Conservation (phyloP, 2,797 vertebrate genomes). For the Melanotaenia pygmaea region DNA sequence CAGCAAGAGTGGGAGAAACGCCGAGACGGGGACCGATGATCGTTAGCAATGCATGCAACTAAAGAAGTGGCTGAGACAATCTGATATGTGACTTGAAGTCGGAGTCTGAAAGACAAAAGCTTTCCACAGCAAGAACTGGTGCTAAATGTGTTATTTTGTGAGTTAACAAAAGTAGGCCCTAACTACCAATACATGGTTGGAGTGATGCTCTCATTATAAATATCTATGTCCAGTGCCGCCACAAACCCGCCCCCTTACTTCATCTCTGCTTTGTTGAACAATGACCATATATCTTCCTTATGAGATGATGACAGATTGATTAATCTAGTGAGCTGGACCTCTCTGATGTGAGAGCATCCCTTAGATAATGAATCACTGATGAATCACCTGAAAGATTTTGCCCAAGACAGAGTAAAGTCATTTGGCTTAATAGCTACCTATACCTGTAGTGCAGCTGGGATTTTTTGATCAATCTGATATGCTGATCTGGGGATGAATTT, state of each 20-base stretch:
- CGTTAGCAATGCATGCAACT: conserved; percentile 55
- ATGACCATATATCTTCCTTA: conserved; percentile 81
- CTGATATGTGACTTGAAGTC: conserved; percentile 53
- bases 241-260: conserved; percentile 53
- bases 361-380: conserved; percentile 82
- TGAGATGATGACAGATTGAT: conserved; percentile 80
- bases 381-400: conserved; percentile 75
- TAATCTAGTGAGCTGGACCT: conserved; percentile 79
- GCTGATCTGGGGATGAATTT: conserved; percentile 44
- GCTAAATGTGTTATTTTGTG: conserved; percentile 17
- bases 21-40: conserved; percentile 41
- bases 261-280: conserved; percentile 62
- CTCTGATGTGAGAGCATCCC: conserved; percentile 69
- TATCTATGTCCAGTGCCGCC: conserved; percentile 46
- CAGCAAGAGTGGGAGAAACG: conserved; percentile 54
- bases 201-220: conserved; percentile 66
- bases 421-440: conserved; percentile 49
- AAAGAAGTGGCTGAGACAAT: conserved; percentile 46
- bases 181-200: conserved; percentile 28
- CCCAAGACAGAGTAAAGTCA: conserved; percentile 53
- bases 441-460: conserved; percentile 27
- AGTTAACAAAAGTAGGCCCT: conserved; percentile 18
- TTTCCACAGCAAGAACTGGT: conserved; percentile 13
- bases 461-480: conserved; percentile 36
- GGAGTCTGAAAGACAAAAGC: conserved; percentile 21